Base-by-base conservation (phyloP, 2,113 vertebrate species). In the Oceanites oceanicus region DNA sequence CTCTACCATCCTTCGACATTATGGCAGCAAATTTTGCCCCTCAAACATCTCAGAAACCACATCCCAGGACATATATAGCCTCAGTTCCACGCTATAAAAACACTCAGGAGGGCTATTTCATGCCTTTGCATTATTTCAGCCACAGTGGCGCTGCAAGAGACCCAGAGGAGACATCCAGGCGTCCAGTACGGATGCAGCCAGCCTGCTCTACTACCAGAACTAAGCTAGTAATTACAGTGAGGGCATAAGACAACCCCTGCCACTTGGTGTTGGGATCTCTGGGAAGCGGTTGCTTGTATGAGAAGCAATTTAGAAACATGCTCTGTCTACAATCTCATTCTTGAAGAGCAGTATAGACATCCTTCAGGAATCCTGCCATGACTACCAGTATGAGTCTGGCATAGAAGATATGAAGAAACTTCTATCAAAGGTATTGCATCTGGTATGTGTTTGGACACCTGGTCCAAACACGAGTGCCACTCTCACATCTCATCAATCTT, bases 111-210 rank as follows among this genome's bases (percentile, higher is more conserved):
- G 22, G 53, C 40, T 72, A 44, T 92, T 79, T 61, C 44, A 56
- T 32, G 21, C 45, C 30, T 95, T 95, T 85, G 77, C 47, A 82
- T 72, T 82, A 91, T 90, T 92, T 85, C 80, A 85, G 80, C 52
- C 61, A 49, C 27, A 20, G 61, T 14, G 44, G 62, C 2, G 3
- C 16, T 0, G 0, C 53, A 59, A 50, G 34, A 87, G 80, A 87
- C 68, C n/a, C 78, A 53, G 34, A 84, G 55, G 75, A 95, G 53
- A 59, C 50, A 59, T 71, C 8, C 50, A 92, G 25, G 13, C 32
- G 70, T 10, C 21, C 11, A 47, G 50, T 49, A 80, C 4, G 21
- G 63, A 66, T 23, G 56, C 27, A 68, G 40, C 29, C 70, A 89
- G 30, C 10, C 65, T 15, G 45, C 65, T 77, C 55, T 32, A 8